Base-by-base conservation (phyloP, 2,888 invertebrate genomes). In the Mayetiola destructor region DNA sequence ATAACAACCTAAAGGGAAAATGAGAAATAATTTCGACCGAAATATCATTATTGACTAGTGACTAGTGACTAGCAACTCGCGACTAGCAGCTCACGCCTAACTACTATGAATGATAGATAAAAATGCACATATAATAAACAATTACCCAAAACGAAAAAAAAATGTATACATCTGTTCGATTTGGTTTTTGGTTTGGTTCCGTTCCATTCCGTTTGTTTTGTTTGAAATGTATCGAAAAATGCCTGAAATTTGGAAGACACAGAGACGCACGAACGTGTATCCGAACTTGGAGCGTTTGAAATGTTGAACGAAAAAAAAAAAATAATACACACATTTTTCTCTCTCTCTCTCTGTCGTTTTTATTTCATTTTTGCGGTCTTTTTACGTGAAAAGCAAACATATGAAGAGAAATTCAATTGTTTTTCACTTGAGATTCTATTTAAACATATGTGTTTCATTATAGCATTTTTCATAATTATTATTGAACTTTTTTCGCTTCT, bases 381-480 rank as follows among this genome's bases (percentile, higher is more conserved):
- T 32, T 48, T 48, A 48, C 48, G 27, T 27, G 48, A 12, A 48
- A 48, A 6, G 48, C 48, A 27, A 48, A 48, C 27, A 48, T n/a
- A 48, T 16, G 27, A 48, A 48, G 48, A 48, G 48, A 48, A 48
- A 48, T 27, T 48, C n/a, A n/a, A n/a, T n/a, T n/a, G n/a, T n/a
- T n/a, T n/a, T n/a, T n/a, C n/a, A n/a, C n/a, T n/a, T n/a, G n/a
- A n/a, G n/a, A n/a, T n/a, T 48, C 14, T 42, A 48, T 48, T 48
- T 48, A 48, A 48, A 48, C 48, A 48, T 48, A 48, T 48, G 48
- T 48, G 48, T 48, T 48, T 48, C 27, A 48, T 48, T 48, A 48
- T 27, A 27, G 6, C 48, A 23, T 23, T 48, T 23, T 48, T 23
- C 27, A 27, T 27, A 14, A 23, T 48, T 27, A n/a, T 48, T 40